phyloP scores from a whole-genome alignment of 2,113 vertebrate species.

The Xenotilapia longispinis region DNA sequence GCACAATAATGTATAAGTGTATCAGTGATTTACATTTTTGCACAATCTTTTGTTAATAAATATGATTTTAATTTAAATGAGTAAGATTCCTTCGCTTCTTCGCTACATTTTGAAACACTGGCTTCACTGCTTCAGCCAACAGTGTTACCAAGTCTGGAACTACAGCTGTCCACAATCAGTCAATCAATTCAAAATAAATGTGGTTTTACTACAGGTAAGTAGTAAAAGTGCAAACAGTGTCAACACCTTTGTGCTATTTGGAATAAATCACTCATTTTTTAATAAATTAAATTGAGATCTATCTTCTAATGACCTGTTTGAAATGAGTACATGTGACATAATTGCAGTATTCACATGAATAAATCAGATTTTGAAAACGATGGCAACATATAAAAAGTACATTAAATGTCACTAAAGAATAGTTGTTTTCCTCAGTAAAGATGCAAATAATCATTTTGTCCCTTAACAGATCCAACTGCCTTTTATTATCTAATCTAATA shows the following conservation, averaged over 20 bases:
- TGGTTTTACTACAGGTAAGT: background rate
- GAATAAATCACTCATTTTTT: background rate
- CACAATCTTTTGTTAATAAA: constrained; percentile 59
- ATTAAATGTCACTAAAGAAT: background rate
- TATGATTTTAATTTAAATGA: constrained; percentile 19
- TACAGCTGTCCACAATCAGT: background rate
- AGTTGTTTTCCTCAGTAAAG: background rate
- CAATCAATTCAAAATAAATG: background rate
- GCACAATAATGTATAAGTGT: background rate
- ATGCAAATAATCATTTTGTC: background rate
- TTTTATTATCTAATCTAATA: background rate
- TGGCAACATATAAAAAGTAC: background rate
- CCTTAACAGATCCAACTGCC: background rate
- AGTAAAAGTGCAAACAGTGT: background rate
- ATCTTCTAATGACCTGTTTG: background rate
- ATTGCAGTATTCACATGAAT: background rate
- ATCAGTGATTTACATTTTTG: constrained; percentile 41
- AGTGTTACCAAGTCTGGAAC: background rate
- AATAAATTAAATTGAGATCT: background rate
- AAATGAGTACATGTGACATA: background rate
- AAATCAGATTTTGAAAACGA: background rate
- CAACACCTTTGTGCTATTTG: background rate
- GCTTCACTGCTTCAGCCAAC: background rate
- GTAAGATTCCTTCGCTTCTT: background rate
- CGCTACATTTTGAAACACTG: background rate